phyloP scores from a whole-genome alignment of 2,888 invertebrate species.

The Dinocampus coccinellae region DNA sequence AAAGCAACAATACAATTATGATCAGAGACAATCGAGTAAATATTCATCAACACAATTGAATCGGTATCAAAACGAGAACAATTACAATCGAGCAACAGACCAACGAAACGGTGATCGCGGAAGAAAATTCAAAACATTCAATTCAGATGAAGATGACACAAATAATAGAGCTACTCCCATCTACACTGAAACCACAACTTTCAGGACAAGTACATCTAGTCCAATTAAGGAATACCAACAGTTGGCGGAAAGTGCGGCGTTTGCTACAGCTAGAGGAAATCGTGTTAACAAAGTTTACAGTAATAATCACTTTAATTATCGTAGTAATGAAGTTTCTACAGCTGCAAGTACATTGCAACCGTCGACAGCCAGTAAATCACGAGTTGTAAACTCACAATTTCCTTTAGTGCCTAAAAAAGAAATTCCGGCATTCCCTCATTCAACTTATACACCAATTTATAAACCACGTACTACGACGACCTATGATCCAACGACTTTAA shows the following conservation, averaged over 20 bases:
- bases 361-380: constrained; percentile 19
- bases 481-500: constrained; percentile 47
- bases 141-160: constrained; percentile 30
- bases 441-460: constrained; percentile 58
- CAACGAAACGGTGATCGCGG: constrained; percentile 4
- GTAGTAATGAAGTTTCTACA: constrained; percentile 42
- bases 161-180: constrained; percentile 54
- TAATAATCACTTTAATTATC: constrained; percentile 43
- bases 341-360: constrained; percentile 43
- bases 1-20: constrained; percentile 52
- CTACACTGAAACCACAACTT: constrained; percentile 64
- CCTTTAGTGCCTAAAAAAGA: constrained; percentile 10
- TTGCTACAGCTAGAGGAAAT: constrained; percentile 73
- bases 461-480: constrained; percentile 53
- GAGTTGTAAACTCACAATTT: constrained; percentile 20
- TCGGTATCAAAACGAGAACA: constrained; percentile 6
- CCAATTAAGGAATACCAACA: constrained; percentile 77
- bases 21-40: constrained; percentile 44
- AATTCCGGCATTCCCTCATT: constrained; percentile 55
- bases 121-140: constrained; percentile 3
- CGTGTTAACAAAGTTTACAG: constrained; percentile 56
- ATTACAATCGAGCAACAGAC: constrained; percentile 23
- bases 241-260: constrained; percentile 83
- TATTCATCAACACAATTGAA: constrained; percentile 29
- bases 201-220: constrained; percentile 68